Evolutionary conservation across 2,888 invertebrate species (phyloP), one percentile per base, ranked within the genome.

Genomic region (Chrysolina oricalcia): DNA sequence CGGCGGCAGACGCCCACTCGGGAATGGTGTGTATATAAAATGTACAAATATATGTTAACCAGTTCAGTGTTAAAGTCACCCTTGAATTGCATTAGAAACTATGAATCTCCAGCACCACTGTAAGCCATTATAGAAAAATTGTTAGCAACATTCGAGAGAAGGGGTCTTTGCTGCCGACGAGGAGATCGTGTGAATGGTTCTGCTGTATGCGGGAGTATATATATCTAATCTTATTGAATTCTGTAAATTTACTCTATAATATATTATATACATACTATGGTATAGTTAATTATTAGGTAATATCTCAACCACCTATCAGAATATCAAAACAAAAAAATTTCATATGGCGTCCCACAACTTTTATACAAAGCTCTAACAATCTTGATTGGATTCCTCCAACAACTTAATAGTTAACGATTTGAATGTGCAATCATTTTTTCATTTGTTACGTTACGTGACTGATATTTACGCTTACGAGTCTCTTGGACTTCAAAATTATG

Each of bases 181-280:
- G 81, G 85, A 85, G 85, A 79, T 80, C 72, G 87, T 82, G 81
- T 87, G 88, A 86, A 87, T 87, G 88, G 83, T 83, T 87, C 82
- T 86, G 85, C 86, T 86, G 87, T 86, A 85, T 86, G 88, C 83
- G 80, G 85, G 87, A 87, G 86, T 88, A 87, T 86, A 87, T 86
- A 83, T 86, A 86, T 87, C 85, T 87, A 87, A 87, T 87, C 87
- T 87, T 87, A 87, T 87, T 87, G 80, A 87, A 88, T 87, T 88
- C 88, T 89, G 89, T 89, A 88, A 88, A 89, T 88, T 89, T 88
- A 88, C 87, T 88, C 87, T 88, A 88, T 87, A 86, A 86, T 86
- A 88, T 87, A 86, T 86, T 84, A 87, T 87, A 87, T 87, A 88
- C 85, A 88, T 88, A 87, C 85, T 86, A 87, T 86, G 86, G 83